Percentiles rank a stretch among this genome's conserved stretches.
These are phyloP conservation scores for Phenganax subtilis DNA, from an alignment of 92 coral and sea anemone genomes.

Conservation along the genomic window DNA sequence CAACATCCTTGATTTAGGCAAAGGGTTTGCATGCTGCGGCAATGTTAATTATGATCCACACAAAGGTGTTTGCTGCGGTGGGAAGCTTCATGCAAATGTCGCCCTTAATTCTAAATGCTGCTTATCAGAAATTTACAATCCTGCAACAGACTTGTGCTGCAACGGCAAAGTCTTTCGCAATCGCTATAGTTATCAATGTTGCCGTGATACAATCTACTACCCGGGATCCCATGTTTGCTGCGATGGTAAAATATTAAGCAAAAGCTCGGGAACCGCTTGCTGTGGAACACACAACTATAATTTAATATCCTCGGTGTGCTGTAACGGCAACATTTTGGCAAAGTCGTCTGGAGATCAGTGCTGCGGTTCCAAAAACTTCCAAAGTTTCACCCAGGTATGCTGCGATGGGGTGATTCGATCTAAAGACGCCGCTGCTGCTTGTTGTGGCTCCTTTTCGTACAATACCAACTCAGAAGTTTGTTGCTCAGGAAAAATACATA, in stretches of 20 bases:
- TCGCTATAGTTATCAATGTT: not conserved
- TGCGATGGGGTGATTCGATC: conserved; percentile 3
- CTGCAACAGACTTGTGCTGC: not conserved
- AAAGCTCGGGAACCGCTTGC: conserved; percentile 20
- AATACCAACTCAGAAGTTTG: conserved; percentile 5
- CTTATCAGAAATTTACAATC: conserved; percentile 15
- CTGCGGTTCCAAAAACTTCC: conserved; percentile 23
- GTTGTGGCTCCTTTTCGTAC: conserved; percentile 5
- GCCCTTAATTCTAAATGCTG: conserved; percentile 22
- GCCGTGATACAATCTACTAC: conserved; percentile 1
- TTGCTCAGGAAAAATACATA: conserved; percentile 13
- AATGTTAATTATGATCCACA: conserved; percentile 27
- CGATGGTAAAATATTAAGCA: conserved; percentile 7
- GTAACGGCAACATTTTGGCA: conserved; percentile 23
- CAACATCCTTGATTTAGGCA: not conserved
- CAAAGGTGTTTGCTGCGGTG: conserved; percentile 21
- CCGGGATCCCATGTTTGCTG: conserved; percentile 22
- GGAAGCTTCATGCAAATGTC: conserved; percentile 18
- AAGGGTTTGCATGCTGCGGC: conserved; percentile 33
- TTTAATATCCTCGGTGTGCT: conserved; percentile 6
- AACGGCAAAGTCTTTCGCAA: not conserved
- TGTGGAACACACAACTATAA: conserved; percentile 35
- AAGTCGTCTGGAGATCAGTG: conserved; percentile 34
- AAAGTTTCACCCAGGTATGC: not conserved
- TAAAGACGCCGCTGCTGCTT: not conserved